These are phyloP conservation scores for Lanius ludovicianus DNA, from an alignment of 2,113 vertebrate genomes.

Conservation along the genomic window DNA sequence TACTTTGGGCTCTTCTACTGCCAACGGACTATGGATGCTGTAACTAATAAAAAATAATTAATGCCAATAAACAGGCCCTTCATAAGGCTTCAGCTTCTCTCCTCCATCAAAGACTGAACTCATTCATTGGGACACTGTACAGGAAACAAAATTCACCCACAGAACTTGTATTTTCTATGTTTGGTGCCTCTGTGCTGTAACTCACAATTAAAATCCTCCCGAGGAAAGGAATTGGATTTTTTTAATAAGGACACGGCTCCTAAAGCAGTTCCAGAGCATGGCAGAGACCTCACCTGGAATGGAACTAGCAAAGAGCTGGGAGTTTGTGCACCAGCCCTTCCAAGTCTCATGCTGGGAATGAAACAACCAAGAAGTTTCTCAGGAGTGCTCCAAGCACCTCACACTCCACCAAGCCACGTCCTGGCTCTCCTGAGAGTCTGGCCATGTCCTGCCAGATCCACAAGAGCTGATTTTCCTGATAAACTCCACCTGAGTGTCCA, in stretches of 20 bases:
- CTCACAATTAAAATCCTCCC: background rate
- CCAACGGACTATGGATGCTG: conserved; percentile 53
- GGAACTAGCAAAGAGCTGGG: background rate
- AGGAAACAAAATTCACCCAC: background rate
- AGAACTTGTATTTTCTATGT: background rate
- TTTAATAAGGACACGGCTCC: background rate
- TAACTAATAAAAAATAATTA: conserved; percentile 71
- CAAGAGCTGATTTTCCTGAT: background rate
- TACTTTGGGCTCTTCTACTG: conserved; percentile 63
- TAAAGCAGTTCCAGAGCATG: background rate
- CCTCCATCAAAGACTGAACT: conserved; percentile 46
- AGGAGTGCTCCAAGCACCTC: background rate
- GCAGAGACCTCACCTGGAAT: background rate
- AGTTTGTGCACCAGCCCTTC: background rate
- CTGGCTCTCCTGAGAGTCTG: background rate
- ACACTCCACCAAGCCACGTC: accelerated
- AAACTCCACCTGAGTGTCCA: background rate
- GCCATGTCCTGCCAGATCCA: background rate
- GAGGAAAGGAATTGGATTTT: background rate
- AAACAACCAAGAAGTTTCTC: background rate
- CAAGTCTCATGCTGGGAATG: accelerated
- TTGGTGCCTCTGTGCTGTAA: background rate
- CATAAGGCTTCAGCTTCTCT: conserved; percentile 43
- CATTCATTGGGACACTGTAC: background rate
- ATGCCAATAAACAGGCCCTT: conserved; percentile 68